Evolutionary conservation across 2,888 invertebrate species (phyloP).

Genomic region (Leucophora obtusa): DNA sequence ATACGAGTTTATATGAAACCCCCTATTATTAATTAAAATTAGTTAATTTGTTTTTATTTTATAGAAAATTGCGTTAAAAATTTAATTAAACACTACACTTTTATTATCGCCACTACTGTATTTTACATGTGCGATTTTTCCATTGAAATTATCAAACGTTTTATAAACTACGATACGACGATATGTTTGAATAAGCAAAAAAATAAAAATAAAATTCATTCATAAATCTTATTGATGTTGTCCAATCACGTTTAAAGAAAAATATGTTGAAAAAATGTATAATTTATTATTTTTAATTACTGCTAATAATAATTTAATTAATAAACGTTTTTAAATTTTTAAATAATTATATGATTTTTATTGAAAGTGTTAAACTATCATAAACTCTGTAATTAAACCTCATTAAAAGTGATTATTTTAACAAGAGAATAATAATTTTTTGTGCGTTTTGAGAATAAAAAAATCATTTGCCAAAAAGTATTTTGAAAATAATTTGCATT

Average conservation of each 20-base stretch:
- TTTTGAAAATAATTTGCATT: not conserved
- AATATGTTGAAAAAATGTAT: conserved; percentile 17
- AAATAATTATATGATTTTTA: conserved; percentile 18
- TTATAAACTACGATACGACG: not conserved
- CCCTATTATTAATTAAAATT: too few relatives aligned
- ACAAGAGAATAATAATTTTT: not conserved
- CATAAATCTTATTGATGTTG: conserved; percentile 29
- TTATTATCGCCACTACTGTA: conserved; percentile 1
- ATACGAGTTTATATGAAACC: too few relatives aligned
- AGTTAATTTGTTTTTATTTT: too few relatives aligned
- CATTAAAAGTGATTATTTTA: not conserved
- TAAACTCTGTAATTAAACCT: not conserved
- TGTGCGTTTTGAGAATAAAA: not conserved
- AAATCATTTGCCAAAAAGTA: conserved; percentile 10
- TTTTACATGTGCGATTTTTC: not conserved
- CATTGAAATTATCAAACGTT: conserved; percentile 27
- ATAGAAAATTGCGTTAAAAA: too few relatives aligned
- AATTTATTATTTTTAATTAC: conserved; percentile 12
- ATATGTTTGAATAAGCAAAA: conserved; percentile 19
- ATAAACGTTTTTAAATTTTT: conserved; percentile 8
- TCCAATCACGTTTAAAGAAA: conserved; percentile 25
- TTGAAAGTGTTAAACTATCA: not conserved
- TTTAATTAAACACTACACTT: too few relatives aligned
- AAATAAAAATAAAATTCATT: conserved; percentile 36
- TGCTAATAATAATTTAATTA: conserved; percentile 48